Evolutionary conservation across 1,140 invertebrate genomes (phyloP).

Genomic region (Delia radicum): DNA sequence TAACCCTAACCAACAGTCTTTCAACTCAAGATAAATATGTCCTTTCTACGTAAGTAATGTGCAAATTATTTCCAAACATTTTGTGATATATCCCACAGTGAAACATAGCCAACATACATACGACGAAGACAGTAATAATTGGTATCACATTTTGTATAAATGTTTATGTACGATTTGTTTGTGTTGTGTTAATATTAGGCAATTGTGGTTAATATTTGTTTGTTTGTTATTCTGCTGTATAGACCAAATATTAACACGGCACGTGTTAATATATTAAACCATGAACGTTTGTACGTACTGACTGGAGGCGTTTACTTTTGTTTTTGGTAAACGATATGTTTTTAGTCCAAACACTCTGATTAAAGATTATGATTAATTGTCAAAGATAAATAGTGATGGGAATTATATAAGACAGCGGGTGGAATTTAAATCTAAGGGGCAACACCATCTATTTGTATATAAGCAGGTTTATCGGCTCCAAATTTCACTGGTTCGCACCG

Average conservation of each 20-base stretch:
- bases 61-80: too few species aligned
- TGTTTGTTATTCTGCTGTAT: not conserved
- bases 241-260: conserved; percentile 17
- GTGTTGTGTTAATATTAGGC: not conserved
- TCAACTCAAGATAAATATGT: too few species aligned
- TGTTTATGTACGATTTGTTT: not conserved
- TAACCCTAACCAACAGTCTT: too few species aligned
- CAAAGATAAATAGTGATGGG: not conserved
- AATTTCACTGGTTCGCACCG: too few species aligned
- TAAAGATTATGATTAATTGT: conserved; percentile 9
- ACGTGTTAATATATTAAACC: conserved; percentile 16
- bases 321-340: not conserved
- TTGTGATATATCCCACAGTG: too few species aligned
- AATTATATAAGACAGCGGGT: too few species aligned
- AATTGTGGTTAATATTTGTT: not conserved
- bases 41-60: not conserved
- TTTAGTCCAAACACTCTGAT: not conserved
- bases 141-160: not conserved
- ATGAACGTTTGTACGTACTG: not conserved
- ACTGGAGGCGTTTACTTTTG: not conserved
- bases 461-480: not conserved
- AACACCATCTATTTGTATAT: too few species aligned
- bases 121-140: not conserved
- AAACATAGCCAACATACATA: not conserved
- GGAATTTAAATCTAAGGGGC: too few species aligned